Base-by-base conservation (phyloP, 2,888 invertebrate genomes). In the Unio pictorum region DNA sequence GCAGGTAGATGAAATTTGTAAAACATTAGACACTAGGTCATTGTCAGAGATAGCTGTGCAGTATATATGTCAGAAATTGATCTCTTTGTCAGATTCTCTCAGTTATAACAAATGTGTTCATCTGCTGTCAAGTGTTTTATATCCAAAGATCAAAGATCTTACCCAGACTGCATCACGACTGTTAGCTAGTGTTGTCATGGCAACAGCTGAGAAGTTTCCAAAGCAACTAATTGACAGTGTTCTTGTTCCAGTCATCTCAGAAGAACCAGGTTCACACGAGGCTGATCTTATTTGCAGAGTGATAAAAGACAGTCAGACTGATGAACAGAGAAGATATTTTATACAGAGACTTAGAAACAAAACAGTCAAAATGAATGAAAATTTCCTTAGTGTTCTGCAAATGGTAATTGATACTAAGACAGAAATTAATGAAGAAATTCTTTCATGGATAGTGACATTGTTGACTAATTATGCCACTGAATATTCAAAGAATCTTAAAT, bases 151-250 rank as follows among this genome's bases (percentile, higher is more conserved):
- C 3, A 55, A 57, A 30, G 58, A 18, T 15, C 30, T 65, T n/a
- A 58, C 57, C n/a, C 69, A 75, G 64, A 72, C 72, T 63, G 74
- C 72, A 54, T 75, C 74, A 15, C 57, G 72, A 55, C 66, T 66
- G 57, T 58, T 75, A 45, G 56, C 58, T 17, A 60, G 65, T 55
- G 69, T 70, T 26, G 61, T 75, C n/a, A 72, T 68, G 61, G 55
- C 61, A 23, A 55, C 69, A 56, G 65, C 72, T 54, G 62, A 65
- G 23, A 63, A 62, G 28, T 72, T 67, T 66, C 72, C 72, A n/a
- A 75, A 75, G 62, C 74, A 75, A 55, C 66, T 69, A n/a, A 66
- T 75, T 15, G 72, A 72, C 18, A 66, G 69, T 68, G 65, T 75
- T 4, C 18, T 75, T 20, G 61, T 75, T 17, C 74, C 72, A 18